Evolutionary conservation across 1,140 invertebrate genomes (phyloP), one percentile per base, ranked within the genome.

Genomic region (Gryllus bimaculatus): DNA sequence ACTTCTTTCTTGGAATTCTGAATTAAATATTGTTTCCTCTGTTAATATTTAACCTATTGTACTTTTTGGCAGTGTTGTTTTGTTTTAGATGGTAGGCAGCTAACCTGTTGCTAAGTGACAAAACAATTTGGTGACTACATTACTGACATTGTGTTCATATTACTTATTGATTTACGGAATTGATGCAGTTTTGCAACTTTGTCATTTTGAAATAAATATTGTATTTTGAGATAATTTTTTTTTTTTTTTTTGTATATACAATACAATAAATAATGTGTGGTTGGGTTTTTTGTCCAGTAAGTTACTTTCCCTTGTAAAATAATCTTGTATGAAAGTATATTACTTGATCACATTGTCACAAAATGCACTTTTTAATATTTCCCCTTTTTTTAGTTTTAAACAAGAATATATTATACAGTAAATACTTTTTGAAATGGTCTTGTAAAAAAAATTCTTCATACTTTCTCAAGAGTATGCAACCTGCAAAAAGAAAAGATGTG

Each of bases 401-500:
- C 78, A 49, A 39, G 26, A 78, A 12, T 66, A 78, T 75, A 78
- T 66, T 78, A 20, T 49, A 75, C n/a, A 48, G 8, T 48, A 78
- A 78, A 21, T 78, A n/a, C 13, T 48, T 48, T 54, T 77, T 48
- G 26, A n/a, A 78, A 49, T 47, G 66, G 26, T 78, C 78, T 74
- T 78, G 78, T 78, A 78, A 78, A 73, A 78, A 78, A 78, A 48
- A 78, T 48, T 79, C 74, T 78, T 79, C 74, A 79, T 79, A 75
- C 54, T 79, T 79, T 48, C 47, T 21, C 47, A 75, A 66, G 76
- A 80, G 79, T 80, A 80, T 80, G 75, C 79, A 73, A 80, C 76
- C 75, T 80, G 74, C 73, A 79, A 78, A 78, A 78, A 77, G 75
- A 80, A 83, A 80, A 83, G 26, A 84, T 84, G 83, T 85, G 84